Percentiles rank a stretch among this genome's conserved stretches.
Evolutionary conservation across 2,888 invertebrate species (phyloP).

Genomic region (Phengaris arion): DNA sequence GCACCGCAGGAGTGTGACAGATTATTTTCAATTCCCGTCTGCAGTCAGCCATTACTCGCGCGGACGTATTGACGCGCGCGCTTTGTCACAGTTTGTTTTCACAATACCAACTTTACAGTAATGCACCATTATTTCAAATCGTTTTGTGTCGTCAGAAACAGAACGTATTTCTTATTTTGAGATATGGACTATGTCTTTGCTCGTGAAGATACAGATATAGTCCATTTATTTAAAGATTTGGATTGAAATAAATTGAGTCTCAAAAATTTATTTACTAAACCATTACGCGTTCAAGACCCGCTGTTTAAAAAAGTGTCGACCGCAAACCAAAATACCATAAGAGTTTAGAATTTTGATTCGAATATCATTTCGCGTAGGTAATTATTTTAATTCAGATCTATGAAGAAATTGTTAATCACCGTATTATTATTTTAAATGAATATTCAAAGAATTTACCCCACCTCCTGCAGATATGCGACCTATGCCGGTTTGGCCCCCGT

Average conservation of each 20-base stretch:
- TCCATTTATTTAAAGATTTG: background rate
- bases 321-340: too few species aligned
- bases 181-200: background rate
- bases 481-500: too few species aligned
- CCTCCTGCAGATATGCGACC: too few species aligned
- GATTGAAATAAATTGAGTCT: background rate
- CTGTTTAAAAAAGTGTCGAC: too few species aligned
- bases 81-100: conserved; percentile 35
- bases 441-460: too few species aligned
- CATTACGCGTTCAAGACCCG: too few species aligned
- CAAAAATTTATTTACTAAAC: too few species aligned
- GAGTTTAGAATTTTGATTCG: too few species aligned
- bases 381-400: too few species aligned
- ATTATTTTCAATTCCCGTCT: conserved; percentile 43
- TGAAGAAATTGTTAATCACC: too few species aligned
- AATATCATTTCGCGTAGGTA: too few species aligned
- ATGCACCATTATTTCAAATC: conserved; percentile 13
- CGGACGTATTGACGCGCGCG: conserved; percentile 34
- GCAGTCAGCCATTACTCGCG: conserved; percentile 32
- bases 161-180: background rate
- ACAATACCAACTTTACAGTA: conserved; percentile 8
- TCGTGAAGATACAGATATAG: background rate
- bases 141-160: background rate
- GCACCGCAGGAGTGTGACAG: conserved; percentile 38
- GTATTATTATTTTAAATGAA: too few species aligned